Evolutionary conservation across 1,140 invertebrate species (phyloP).

Genomic region (Eumaeus atala): DNA sequence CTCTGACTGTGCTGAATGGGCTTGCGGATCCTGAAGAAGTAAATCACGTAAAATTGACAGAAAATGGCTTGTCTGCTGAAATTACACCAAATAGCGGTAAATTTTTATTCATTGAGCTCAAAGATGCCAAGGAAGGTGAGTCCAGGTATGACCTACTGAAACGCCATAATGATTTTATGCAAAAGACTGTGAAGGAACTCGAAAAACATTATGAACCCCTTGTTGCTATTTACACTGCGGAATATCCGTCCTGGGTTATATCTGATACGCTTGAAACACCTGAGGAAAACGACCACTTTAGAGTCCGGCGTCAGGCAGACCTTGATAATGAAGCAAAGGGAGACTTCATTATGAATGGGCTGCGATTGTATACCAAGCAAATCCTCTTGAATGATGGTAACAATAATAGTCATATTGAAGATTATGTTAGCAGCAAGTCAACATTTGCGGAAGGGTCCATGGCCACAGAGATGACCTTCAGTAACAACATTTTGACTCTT

Average conservation of each 20-base stretch:
- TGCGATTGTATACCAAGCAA: conserved; percentile 34
- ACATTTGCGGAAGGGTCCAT: conserved; percentile 23
- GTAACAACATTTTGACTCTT: conserved; percentile 31
- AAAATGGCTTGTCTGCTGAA: conserved; percentile 53
- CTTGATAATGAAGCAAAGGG: neutral
- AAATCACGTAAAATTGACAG: conserved; percentile 49
- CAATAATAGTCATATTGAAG: conserved; percentile 19
- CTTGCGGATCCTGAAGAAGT: conserved; percentile 46
- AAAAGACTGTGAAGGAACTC: conserved; percentile 49
- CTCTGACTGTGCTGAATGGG: conserved; percentile 42
- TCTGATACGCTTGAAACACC: too few species aligned
- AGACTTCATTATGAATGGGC: conserved; percentile 32
- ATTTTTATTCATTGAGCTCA: conserved; percentile 56
- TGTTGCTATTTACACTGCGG: conserved; percentile 58
- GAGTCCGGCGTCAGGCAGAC: conserved; percentile 39
- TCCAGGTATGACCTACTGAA: conserved; percentile 49
- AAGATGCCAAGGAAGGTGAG: conserved; percentile 61
- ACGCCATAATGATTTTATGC: conserved; percentile 65
- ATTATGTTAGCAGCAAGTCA: conserved; percentile 13
- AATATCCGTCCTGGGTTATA: conserved; percentile 58
- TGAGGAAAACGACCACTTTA: conserved; percentile 22
- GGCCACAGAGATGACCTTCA: conserved; percentile 36
- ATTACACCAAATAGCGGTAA: conserved; percentile 43
- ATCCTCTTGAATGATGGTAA: conserved; percentile 24
- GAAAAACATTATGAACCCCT: conserved; percentile 43